These are phyloP conservation scores for Himalopsyche japonica DNA, from an alignment of 2,888 invertebrate genomes.

Conservation along the genomic window DNA sequence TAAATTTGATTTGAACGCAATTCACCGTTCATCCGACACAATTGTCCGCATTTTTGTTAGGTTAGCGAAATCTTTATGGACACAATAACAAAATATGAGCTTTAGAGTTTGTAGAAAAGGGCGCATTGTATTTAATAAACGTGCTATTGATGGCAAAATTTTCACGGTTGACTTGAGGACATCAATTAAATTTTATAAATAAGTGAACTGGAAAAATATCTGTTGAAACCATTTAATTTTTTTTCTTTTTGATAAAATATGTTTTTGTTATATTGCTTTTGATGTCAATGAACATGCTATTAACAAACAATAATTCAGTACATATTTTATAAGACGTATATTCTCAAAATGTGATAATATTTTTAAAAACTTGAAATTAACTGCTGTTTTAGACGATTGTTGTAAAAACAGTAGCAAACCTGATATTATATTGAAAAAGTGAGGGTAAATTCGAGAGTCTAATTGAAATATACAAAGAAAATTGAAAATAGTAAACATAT, in stretches of 20 bases:
- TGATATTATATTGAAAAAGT: too few relatives aligned
- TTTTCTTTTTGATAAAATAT: background rate
- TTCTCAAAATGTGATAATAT: too few relatives aligned
- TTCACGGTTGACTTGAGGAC: slow-evolving; percentile 31
- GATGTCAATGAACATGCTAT: background rate
- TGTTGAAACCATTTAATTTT: background rate
- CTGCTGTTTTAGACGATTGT: too few relatives aligned
- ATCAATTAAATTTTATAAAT: slow-evolving; percentile 13
- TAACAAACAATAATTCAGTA: background rate
- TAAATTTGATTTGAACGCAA: slow-evolving; percentile 31
- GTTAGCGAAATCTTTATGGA: background rate
- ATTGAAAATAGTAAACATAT: too few relatives aligned
- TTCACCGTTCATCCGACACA: slow-evolving; percentile 13
- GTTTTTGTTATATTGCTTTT: background rate
- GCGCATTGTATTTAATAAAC: slow-evolving; percentile 4
- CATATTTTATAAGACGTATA: background rate
- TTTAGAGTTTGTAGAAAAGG: slow-evolving; percentile 1
- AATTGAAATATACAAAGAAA: too few relatives aligned
- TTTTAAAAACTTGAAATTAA: too few relatives aligned
- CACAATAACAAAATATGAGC: background rate
- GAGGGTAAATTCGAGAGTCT: too few relatives aligned
- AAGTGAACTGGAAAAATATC: background rate
- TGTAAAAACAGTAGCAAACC: too few relatives aligned
- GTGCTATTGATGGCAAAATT: slow-evolving; percentile 13
- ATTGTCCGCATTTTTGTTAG: slow-evolving; percentile 18